Evolutionary conservation across 2,113 vertebrate species (phyloP).

Genomic region (Lycaon pictus): DNA sequence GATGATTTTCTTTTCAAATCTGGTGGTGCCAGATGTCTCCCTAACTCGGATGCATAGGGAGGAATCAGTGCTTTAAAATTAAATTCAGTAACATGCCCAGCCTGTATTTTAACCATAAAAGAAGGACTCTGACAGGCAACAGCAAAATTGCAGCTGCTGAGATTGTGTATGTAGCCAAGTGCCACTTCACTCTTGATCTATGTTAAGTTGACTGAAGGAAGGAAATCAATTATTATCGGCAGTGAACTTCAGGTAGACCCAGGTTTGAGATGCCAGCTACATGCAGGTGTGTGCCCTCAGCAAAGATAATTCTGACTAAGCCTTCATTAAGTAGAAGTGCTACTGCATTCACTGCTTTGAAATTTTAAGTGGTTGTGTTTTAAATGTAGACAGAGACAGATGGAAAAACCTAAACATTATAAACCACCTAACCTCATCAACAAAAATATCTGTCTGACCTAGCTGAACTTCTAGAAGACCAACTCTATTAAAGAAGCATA

Average conservation of each 20-base stretch:
- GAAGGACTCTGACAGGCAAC: slow-evolving; percentile 7
- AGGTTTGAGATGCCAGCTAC: slow-evolving; percentile 56
- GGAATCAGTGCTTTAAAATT: slow-evolving; percentile 33
- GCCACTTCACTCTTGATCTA: slow-evolving; percentile 78
- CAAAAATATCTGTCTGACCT: background rate
- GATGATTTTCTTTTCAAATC: background rate
- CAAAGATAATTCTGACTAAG: slow-evolving; percentile 58
- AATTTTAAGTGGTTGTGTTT: slow-evolving; percentile 49
- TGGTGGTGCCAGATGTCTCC: background rate
- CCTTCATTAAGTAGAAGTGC: slow-evolving; percentile 50
- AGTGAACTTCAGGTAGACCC: slow-evolving; percentile 68
- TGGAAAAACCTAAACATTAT: slow-evolving; percentile 57
- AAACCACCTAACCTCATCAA: background rate
- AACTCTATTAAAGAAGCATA: background rate
- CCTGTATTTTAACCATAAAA: background rate
- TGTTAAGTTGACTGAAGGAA: slow-evolving; percentile 73
- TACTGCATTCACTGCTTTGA: slow-evolving; percentile 44
- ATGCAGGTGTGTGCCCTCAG: slow-evolving; percentile 37
- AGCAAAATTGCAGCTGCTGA: slow-evolving; percentile 69
- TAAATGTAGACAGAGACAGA: slow-evolving; percentile 31
- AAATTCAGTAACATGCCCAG: slow-evolving; percentile 53
- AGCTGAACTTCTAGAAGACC: background rate
- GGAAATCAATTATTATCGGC: slow-evolving; percentile 73
- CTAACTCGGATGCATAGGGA: background rate
- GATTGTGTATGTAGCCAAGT: slow-evolving; percentile 59